Evolutionary conservation across 2,888 invertebrate genomes (phyloP), one percentile per base, ranked within the genome.

Genomic region (Tetranychus piercei): DNA sequence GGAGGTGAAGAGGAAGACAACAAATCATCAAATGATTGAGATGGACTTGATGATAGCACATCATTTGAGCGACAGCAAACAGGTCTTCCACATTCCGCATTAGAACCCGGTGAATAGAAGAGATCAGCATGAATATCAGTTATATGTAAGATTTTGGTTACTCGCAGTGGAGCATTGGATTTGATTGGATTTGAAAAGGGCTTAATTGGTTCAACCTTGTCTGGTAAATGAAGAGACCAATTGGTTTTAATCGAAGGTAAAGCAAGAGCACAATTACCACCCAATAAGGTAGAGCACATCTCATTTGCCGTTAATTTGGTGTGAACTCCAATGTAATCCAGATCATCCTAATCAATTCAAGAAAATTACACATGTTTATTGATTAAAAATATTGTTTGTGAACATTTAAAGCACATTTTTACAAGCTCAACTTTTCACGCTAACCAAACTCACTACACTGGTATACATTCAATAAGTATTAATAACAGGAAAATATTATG

Each of bases 261-360:
- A 0, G 91, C 89, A 79, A 90, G 90, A 1, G 91, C 93, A 81
- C 94, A 95, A 34, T 90, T 91, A 80, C 92, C 91, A 0, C 94
- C 94, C 74, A 94, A 90, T 15, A 94, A 88, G 81, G 93, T 90
- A 81, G 93, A 93, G 83, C 95, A 95, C 76, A 94, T 89, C 82
- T 94, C 93, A 79, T 91, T 88, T 0, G 94, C 90, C 1, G 90
- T 89, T 81, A 90, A 73, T 6, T 72, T 77, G 7, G 77, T 74
- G 70, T 77, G 72, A 7, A 69, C 72, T 4, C 76, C 18, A 11
- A 77, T 76, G 66, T 76, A 77, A 67, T 77, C 77, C 20, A 77
- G 73, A 74, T 77, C 77, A 64, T 77, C 77, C 76, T 76, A 65
- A 65, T n/a, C 4, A n/a, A 65, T 65, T n/a, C 18, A 65, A 65